A percentile compares a stretch with the other conserved stretches of the same genome.
phyloP scores from a whole-genome alignment of 2,797 vertebrate genomes.

The Arctocebus calabarensis region DNA sequence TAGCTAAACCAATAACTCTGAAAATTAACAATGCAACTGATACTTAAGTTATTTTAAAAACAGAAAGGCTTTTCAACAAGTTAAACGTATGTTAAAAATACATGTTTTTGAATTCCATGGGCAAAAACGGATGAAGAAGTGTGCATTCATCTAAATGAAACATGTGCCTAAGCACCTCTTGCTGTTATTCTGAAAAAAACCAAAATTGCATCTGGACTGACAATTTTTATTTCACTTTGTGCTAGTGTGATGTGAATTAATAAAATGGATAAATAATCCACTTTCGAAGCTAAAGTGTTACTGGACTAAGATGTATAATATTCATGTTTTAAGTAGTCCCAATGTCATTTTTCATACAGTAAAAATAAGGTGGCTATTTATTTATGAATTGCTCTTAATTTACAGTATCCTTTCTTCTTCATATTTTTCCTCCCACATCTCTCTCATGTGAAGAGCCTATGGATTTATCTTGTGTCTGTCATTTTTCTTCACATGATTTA shows the following conservation, averaged over 20 bases:
- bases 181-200: constrained; percentile 66
- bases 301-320: constrained; percentile 38
- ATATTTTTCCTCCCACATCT: constrained; percentile 78
- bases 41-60: constrained; percentile 48
- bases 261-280: constrained; percentile 72
- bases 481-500: constrained; percentile 94
- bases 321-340: constrained; percentile 21
- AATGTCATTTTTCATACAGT: constrained; percentile 69
- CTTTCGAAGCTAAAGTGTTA: constrained; percentile 48
- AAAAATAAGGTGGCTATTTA: constrained; percentile 59
- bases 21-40: constrained; percentile 32
- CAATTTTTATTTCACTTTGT: constrained; percentile 74
- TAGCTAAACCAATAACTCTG: not conserved
- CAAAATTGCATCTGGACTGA: constrained; percentile 76
- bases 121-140: constrained; percentile 61
- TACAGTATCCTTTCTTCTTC: constrained; percentile 84
- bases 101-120: constrained; percentile 38
- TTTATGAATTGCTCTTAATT: constrained; percentile 81
- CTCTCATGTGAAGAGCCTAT: constrained; percentile 84
- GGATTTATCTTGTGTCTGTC: constrained; percentile 95
- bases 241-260: constrained; percentile 78
- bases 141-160: constrained; percentile 71
- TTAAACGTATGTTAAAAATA: constrained; percentile 53
- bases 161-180: constrained; percentile 69
- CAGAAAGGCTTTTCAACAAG: constrained; percentile 54